These are phyloP conservation scores for Ricordea florida DNA, from an alignment of 92 coral and sea anemone species.

Conservation along the genomic window DNA sequence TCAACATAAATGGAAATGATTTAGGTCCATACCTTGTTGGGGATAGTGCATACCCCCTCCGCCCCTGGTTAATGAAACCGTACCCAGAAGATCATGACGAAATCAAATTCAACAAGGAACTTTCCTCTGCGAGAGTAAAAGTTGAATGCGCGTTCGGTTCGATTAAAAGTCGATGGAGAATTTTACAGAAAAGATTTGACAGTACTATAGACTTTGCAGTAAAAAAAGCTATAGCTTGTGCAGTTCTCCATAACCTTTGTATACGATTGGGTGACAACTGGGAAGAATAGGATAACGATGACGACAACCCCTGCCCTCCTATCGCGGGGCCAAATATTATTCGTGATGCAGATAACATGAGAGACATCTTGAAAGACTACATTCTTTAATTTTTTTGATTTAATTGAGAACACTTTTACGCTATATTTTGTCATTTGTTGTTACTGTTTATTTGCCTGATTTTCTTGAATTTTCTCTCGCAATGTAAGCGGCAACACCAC, in stretches of 20 bases:
- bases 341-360: slow-evolving; percentile 42
- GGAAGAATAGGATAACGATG: slow-evolving; percentile 11
- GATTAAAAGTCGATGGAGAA: slow-evolving; percentile 46
- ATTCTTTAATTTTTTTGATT: too few relatives aligned
- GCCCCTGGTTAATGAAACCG: slow-evolving; percentile 43
- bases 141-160: slow-evolving; percentile 37
- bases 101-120: slow-evolving; percentile 36
- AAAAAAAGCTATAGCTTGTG: slow-evolving; percentile 36
- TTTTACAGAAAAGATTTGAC: slow-evolving; percentile 43
- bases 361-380: slow-evolving; percentile 21
- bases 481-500: too few relatives aligned
- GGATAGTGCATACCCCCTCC: slow-evolving; percentile 49
- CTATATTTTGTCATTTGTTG: background rate
- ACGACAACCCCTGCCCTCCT: slow-evolving; percentile 12
- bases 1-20: slow-evolving; percentile 16
- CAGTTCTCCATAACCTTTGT: slow-evolving; percentile 46
- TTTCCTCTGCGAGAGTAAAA: slow-evolving; percentile 47
- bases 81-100: slow-evolving; percentile 18
- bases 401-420: too few relatives aligned
- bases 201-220: slow-evolving; percentile 42
- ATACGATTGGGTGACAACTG: slow-evolving; percentile 20
- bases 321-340: background rate
- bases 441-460: background rate
- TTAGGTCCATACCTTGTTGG: slow-evolving; percentile 45
- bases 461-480: background rate